A percentile compares a stretch with the other conserved stretches of the same genome.
These are phyloP conservation scores for Anseranas semipalmata DNA, from an alignment of 2,113 vertebrate genomes.

Conservation along the genomic window DNA sequence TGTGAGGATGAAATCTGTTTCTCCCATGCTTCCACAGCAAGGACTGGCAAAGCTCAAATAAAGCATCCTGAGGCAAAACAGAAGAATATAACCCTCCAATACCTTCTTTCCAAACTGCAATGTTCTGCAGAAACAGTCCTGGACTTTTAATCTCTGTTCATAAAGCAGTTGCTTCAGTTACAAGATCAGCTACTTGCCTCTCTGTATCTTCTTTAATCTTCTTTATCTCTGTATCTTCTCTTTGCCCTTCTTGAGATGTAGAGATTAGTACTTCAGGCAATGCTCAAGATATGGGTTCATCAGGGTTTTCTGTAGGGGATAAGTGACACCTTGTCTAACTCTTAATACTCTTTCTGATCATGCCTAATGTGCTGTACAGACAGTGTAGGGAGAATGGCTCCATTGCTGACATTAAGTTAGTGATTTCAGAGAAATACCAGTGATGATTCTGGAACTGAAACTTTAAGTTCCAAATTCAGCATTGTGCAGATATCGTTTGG, in stretches of 20 bases:
- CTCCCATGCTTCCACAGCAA: neutral
- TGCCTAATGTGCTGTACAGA: neutral
- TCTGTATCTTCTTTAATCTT: neutral
- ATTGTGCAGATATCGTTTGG: neutral
- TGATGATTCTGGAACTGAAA: neutral
- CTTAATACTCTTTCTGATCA: neutral
- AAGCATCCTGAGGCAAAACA: neutral
- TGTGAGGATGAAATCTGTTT: neutral
- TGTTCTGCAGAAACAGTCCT: neutral
- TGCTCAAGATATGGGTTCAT: neutral
- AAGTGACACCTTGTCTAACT: neutral
- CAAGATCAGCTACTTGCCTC: neutral
- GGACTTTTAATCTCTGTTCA: neutral
- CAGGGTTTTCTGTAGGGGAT: neutral
- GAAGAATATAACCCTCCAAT: neutral
- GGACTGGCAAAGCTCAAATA: neutral
- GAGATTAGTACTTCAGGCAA: neutral
- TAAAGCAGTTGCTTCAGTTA: neutral
- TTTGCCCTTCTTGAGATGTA: neutral
- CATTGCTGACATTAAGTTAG: neutral
- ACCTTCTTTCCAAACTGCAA: neutral
- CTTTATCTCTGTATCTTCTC: neutral
- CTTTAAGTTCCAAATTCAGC: neutral
- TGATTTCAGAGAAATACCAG: neutral
- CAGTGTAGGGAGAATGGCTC: neutral